Evolutionary conservation across 2,888 invertebrate genomes (phyloP), one percentile per base, ranked within the genome.

Genomic region (Axea sp.): DNA sequence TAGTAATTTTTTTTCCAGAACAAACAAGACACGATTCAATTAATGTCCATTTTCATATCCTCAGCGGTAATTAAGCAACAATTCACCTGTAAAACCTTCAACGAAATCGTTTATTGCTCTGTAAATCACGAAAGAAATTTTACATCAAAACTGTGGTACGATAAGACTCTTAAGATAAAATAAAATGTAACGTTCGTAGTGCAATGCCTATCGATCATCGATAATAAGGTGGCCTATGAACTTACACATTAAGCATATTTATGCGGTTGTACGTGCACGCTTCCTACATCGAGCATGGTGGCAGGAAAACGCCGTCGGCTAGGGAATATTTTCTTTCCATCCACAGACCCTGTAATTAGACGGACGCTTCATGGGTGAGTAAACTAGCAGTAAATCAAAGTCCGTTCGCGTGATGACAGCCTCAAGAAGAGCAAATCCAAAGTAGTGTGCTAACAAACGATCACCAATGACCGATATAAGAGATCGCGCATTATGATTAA

Each of bases 291-390:
- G 57, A 31, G 41, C 60, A 41, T 49, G 51, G 73, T 57, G 67
- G 62, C 73, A 57, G 60, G 49, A 51, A 73, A 73, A 69, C 64
- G 62, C 62, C 64, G 60, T 31, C 73, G 75, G 78, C 75, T 68
- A 55, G 75, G 69, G 76, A 75, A 80, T 79, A 78, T 79, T 80
- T 76, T 79, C 77, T 78, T 79, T 53, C 77, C 76, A 76, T 75
- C 59, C 77, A 73, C 78, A 79, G 81, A 82, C 78, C 82, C 82
- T 79, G 81, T 80, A 84, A 84, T 84, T 84, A 83, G 83, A 84
- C 81, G 81, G 79, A 84, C 84, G 80, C 80, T 79, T 81, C 82
- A 83, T 83, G 84, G 84, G 82, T 84, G 84, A 84, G 82, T 81
- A 81, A 82, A 82, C 79, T 77, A 76, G 79, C 81, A 71, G 81